phyloP scores from a whole-genome alignment of 2,888 invertebrate genomes.

The Cylloceria caligata region DNA sequence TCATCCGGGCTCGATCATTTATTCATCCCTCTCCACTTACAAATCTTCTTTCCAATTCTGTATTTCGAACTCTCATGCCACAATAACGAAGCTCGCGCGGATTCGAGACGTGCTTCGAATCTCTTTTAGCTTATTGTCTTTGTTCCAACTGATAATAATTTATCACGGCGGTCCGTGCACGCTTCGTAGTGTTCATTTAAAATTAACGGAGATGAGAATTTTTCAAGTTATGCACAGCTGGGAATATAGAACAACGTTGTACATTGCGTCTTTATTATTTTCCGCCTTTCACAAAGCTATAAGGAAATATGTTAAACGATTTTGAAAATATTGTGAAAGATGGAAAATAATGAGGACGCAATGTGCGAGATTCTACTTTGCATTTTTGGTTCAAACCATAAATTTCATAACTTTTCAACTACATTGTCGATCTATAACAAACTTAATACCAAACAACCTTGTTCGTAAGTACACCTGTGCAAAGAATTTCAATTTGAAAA shows the following conservation, averaged over 20 bases:
- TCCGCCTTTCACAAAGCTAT: neutral
- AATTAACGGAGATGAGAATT: slow-evolving; percentile 20
- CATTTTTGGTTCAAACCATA: neutral
- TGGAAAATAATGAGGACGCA: slow-evolving; percentile 3
- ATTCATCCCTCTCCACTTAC: slow-evolving; percentile 34
- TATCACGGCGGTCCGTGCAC: slow-evolving; percentile 9
- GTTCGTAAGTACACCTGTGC: too few relatives aligned
- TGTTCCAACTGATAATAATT: neutral
- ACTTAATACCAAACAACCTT: too few relatives aligned
- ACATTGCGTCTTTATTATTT: neutral
- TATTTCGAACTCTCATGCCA: slow-evolving; percentile 18
- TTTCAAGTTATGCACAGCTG: neutral
- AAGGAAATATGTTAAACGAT: neutral
- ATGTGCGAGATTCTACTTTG: neutral
- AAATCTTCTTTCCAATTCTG: slow-evolving; percentile 38
- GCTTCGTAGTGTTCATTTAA: slow-evolving; percentile 25
- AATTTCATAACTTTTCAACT: too few relatives aligned
- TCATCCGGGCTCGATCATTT: slow-evolving; percentile 7
- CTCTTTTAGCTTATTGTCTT: neutral
- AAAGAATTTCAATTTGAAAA: neutral
- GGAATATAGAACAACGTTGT: neutral
- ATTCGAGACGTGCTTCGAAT: slow-evolving; percentile 2
- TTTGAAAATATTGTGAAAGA: neutral
- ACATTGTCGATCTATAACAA: too few relatives aligned
- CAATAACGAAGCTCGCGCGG: slow-evolving; percentile 20